Evolutionary conservation across 2,797 vertebrate genomes (phyloP).

Genomic region (Lepidocolaptes lacrymiger): DNA sequence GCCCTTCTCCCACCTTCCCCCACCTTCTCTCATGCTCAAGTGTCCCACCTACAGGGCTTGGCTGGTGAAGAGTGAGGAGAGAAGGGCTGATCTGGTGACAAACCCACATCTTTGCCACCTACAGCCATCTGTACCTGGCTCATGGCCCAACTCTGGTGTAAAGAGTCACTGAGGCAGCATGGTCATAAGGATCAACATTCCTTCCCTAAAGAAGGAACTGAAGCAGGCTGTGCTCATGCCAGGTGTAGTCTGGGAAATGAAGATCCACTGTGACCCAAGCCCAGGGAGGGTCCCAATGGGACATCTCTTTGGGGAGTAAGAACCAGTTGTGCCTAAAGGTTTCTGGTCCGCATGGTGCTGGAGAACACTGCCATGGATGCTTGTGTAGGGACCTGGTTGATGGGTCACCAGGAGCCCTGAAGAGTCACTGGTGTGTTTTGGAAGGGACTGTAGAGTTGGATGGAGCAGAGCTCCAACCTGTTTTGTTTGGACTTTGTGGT

Average conservation of each 20-base stretch:
- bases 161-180: background rate
- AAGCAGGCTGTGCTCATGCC: background rate
- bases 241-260: background rate
- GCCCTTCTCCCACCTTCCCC: background rate
- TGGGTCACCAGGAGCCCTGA: background rate
- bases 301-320: background rate
- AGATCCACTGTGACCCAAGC: background rate
- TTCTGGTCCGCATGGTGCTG: background rate
- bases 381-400: background rate
- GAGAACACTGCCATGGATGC: background rate
- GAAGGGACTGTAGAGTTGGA: background rate
- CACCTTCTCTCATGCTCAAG: background rate
- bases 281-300: background rate
- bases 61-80: background rate
- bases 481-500: fast-evolving
- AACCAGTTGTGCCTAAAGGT: background rate
- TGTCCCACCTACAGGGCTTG: background rate
- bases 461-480: background rate
- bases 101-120: background rate
- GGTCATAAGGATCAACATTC: background rate
- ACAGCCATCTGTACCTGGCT: no score
- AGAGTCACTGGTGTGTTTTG: background rate
- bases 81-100: background rate
- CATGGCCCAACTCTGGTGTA: no score
- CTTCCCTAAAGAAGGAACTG: background rate